Conservation (phyloP, 2,888 invertebrate genomes). For the Orthosia cruda region DNA sequence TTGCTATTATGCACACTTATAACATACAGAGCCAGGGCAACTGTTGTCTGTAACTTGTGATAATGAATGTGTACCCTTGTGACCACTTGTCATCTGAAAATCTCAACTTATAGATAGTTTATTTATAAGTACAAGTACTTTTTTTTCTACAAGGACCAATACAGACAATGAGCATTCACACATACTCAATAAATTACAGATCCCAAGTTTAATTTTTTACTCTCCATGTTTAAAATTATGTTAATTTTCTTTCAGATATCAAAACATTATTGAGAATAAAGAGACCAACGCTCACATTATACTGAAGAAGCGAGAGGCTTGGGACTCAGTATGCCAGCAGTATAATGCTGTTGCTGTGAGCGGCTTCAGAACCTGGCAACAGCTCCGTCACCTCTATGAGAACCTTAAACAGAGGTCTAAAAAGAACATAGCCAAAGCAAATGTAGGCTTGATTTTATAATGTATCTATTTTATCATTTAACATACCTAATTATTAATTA, state of each 20-base stretch:
- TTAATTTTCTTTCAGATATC: conserved; percentile 1
- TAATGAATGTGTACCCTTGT: too few species aligned
- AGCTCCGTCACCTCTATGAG: conserved; percentile 9
- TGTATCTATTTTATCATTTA: background rate
- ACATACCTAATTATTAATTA: background rate
- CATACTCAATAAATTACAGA: too few species aligned
- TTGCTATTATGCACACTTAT: too few species aligned
- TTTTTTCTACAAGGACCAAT: background rate
- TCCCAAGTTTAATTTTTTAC: too few species aligned
- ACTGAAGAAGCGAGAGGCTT: background rate
- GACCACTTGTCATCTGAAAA: too few species aligned
- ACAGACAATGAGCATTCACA: background rate
- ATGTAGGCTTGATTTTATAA: background rate
- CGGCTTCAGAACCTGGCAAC: background rate
- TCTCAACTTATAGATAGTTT: background rate
- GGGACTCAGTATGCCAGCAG: background rate
- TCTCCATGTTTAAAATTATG: background rate
- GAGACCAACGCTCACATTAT: background rate
- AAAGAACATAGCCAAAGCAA: conserved; percentile 9
- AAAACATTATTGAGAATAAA: conserved; percentile 6
- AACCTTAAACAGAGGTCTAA: conserved; percentile 6
- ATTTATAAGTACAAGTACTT: background rate
- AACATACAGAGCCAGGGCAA: too few species aligned
- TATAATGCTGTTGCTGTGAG: conserved; percentile 6
- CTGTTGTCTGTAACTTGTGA: too few species aligned